Evolutionary conservation across 2,113 vertebrate genomes (phyloP).

Genomic region (Gobius niger): DNA sequence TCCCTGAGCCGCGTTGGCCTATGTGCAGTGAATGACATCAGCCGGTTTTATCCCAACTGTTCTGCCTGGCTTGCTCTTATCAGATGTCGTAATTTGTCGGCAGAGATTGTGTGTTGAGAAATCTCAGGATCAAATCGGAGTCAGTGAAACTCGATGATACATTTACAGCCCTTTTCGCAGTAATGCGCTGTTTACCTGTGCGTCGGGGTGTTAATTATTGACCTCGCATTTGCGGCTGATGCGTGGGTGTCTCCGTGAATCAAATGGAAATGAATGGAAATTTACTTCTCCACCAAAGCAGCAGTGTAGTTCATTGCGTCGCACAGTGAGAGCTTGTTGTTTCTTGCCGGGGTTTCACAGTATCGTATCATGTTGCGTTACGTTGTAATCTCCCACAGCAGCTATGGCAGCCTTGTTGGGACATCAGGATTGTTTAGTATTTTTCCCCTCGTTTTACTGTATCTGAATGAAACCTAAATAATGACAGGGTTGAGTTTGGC

Average conservation of each 20-base stretch:
- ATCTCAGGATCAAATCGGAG: constrained; percentile 13
- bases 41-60: not conserved
- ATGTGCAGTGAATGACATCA: not conserved
- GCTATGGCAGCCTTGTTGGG: no score
- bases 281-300: no score
- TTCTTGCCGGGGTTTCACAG: no score
- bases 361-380: no score
- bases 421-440: no score
- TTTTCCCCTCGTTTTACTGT: no score
- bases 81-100: not conserved
- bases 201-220: constrained; percentile 41
- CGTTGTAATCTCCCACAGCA: no score
- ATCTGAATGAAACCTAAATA: not conserved
- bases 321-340: no score
- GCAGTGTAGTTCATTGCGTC: no score
- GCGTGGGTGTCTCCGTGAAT: not conserved
- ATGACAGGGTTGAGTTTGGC: not conserved
- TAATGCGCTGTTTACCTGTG: not conserved
- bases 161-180: not conserved
- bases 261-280: no score
- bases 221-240: constrained; percentile 9
- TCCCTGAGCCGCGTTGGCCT: not conserved
- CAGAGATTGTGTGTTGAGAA: constrained; percentile 36
- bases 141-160: not conserved
- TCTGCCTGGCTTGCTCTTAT: not conserved